Conservation (phyloP, 2,113 vertebrate species). For the Neodontobutis hainanensis region DNA sequence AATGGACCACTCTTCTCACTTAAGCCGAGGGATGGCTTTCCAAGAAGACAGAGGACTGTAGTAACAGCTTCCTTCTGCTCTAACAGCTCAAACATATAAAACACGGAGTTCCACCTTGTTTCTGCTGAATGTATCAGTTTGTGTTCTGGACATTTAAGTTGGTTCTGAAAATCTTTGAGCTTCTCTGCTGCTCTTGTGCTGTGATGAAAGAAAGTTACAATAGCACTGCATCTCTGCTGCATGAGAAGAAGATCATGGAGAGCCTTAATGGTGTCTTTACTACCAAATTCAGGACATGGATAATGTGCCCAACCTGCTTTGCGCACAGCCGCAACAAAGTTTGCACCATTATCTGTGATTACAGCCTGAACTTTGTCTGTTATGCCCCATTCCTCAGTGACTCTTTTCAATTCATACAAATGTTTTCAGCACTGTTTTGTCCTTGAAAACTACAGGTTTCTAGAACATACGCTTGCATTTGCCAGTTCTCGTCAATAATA, state of each 20-base stretch:
- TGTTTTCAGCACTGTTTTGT: constrained; percentile 45
- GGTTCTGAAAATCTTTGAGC: constrained; percentile 38
- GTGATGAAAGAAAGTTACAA: constrained; percentile 51
- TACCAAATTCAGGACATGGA: constrained; percentile 35
- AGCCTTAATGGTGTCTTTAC: constrained; percentile 50
- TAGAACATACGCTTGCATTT: background rate
- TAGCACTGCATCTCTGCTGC: constrained; percentile 21
- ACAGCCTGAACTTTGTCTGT: constrained; percentile 30
- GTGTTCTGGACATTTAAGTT: constrained; percentile 37
- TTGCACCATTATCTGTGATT: constrained; percentile 46
- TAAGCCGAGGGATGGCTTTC: too few relatives aligned
- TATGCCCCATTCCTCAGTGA: background rate
- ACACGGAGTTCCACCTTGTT: constrained; percentile 47
- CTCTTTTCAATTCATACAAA: constrained; percentile 22
- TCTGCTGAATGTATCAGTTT: constrained; percentile 50
- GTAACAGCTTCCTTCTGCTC: too few relatives aligned
- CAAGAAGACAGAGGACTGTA: too few relatives aligned
- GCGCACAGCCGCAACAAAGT: constrained; percentile 13
- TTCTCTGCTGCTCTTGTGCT: constrained; percentile 36
- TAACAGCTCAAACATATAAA: constrained; percentile 38
- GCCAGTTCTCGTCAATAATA: background rate
- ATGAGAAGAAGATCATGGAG: constrained; percentile 20
- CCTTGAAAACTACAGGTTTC: constrained; percentile 28
- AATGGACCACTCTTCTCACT: too few relatives aligned
- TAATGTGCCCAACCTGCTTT: constrained; percentile 44